Percentiles rank a stretch among this genome's conserved stretches.
Evolutionary conservation across 2,797 vertebrate genomes (phyloP).

Genomic region (Holocentrus rufus): DNA sequence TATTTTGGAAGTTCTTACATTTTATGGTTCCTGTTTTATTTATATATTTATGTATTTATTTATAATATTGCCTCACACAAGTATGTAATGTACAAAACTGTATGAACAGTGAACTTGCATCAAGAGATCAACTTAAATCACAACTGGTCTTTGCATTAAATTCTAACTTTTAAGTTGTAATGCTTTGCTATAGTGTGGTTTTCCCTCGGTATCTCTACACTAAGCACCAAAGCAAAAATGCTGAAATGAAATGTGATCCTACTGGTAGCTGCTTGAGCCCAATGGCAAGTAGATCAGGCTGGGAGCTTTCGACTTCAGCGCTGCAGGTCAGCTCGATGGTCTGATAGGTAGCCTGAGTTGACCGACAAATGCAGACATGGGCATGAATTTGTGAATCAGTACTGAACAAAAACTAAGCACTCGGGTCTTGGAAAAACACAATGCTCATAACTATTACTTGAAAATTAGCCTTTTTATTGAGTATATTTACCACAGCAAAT

Average conservation of each 20-base stretch:
- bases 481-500: conserved; percentile 84
- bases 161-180: too few species aligned
- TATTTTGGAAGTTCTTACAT: too few species aligned
- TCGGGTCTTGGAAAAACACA: too few species aligned
- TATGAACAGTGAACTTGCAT: too few species aligned
- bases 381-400: background rate
- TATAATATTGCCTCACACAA: too few species aligned
- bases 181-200: background rate
- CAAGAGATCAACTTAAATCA: too few species aligned
- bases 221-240: background rate
- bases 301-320: conserved; percentile 81
- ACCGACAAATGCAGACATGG: conserved; percentile 1
- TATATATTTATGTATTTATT: too few species aligned
- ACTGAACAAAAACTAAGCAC: background rate
- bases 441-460: background rate
- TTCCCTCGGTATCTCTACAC: background rate
- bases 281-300: conserved; percentile 85
- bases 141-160: too few species aligned
- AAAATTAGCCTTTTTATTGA: background rate
- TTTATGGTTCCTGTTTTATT: too few species aligned
- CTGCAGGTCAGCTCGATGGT: conserved; percentile 79
- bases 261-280: conserved; percentile 83
- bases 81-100: too few species aligned
- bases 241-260: conserved; percentile 54
- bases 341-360: conserved; percentile 85